These are phyloP conservation scores for Leptoteleia sp. DNA, from an alignment of 1,140 invertebrate genomes.

Conservation along the genomic window DNA sequence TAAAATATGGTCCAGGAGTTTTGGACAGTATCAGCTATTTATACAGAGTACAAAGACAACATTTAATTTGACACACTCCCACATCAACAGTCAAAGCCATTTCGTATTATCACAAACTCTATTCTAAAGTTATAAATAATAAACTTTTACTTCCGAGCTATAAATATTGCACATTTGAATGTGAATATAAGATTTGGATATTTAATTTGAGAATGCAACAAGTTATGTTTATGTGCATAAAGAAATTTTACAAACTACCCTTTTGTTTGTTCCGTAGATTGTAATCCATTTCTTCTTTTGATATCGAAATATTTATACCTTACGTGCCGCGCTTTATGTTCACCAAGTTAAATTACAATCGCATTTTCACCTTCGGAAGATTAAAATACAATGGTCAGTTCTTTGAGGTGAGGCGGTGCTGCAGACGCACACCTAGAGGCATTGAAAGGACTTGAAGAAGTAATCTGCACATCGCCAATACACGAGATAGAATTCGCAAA, in stretches of 20 bases:
- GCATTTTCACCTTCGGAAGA: constrained; percentile 26
- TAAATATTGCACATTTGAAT: constrained; percentile 14
- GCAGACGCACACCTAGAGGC: constrained; percentile 3
- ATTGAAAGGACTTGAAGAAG: constrained; percentile 29
- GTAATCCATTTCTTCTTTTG: constrained; percentile 5
- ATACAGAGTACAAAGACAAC: constrained; percentile 9
- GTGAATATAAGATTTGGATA: too few relatives aligned
- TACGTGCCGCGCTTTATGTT: constrained; percentile 1
- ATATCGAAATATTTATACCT: constrained; percentile 22
- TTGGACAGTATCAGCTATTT: constrained; percentile 12
- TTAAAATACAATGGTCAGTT: constrained; percentile 37
- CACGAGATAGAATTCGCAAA: constrained; percentile 28
- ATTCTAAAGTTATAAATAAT: too few relatives aligned
- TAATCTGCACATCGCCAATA: constrained; percentile 34
- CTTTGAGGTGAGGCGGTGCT: constrained; percentile 14
- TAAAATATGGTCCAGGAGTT: constrained; percentile 45
- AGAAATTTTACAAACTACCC: too few relatives aligned
- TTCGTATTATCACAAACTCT: too few relatives aligned
- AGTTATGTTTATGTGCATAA: constrained; percentile 37
- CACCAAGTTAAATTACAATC: constrained; percentile 23
- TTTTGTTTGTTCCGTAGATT: neutral
- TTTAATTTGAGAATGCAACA: constrained; percentile 46
- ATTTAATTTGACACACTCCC: constrained; percentile 24
- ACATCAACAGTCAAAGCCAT: too few relatives aligned
- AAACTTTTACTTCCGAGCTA: neutral